Base-by-base conservation (phyloP, 2,888 invertebrate genomes). In the Parascotia fuliginaria region DNA sequence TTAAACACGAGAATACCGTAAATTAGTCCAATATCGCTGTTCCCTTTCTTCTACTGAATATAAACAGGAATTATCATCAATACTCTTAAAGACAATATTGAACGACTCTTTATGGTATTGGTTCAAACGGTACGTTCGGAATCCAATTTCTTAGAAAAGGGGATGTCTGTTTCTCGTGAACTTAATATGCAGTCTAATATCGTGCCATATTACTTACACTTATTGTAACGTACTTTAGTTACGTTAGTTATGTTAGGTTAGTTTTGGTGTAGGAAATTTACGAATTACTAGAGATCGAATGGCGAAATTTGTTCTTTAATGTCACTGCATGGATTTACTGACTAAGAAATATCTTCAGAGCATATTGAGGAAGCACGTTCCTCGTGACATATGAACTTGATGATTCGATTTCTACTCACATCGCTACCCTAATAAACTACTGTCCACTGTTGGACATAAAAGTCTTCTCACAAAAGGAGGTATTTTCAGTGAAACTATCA, bases 21-120 rank as follows among this genome's bases (percentile, higher is more conserved):
- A 70, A 75, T 77, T 68, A 70, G 60, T 40, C 57, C 57, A 59
- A 73, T 76, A 77, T 72, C 49, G 74, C 59, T 67, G 70, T 77
- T 76, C 67, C 68, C 65, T 74, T 71, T 66, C 65, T 73, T 58
- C 69, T 74, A 79, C 77, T 74, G 71, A 70, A 75, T 69, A 81
- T 83, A 83, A 83, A 83, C 73, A 79, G 79, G 77, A 83, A 82
- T 84, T 79, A 83, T 79, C 79, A 83, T 82, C 84, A 82, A 83
- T 83, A 80, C 77, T 76, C 72, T 79, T 72, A 71, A 74, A 79
- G 73, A 76, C 80, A 76, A 79, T 79, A 76, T 76, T 74, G 74
- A 75, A 72, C 71, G 69, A 76, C 73, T 81, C 75, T 82, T 81
- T 83, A 83, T 74, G 70, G 73, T 57, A 63, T 56, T 67, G 65